A percentile compares a stretch with the other conserved stretches of the same genome.
phyloP scores from a whole-genome alignment of 1,140 invertebrate species.

The Drosophila auraria region DNA sequence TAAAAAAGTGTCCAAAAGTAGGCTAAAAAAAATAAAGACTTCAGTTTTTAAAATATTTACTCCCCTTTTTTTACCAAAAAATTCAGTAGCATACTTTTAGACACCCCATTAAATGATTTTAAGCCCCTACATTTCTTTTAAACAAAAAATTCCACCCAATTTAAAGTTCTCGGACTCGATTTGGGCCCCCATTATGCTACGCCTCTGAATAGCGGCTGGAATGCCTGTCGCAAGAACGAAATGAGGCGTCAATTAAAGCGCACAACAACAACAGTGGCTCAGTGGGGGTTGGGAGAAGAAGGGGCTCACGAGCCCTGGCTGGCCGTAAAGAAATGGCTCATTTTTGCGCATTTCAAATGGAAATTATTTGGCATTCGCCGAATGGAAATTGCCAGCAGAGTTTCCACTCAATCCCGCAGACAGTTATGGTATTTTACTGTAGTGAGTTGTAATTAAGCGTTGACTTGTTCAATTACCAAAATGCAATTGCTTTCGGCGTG shows the following conservation, averaged over 20 bases:
- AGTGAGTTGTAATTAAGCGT: constrained; percentile 76
- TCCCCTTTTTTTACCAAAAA: background rate
- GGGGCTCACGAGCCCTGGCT: background rate
- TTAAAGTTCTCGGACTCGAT: background rate
- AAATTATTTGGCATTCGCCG: constrained; percentile 54
- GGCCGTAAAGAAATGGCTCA: constrained; percentile 66
- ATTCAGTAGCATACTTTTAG: too few relatives aligned
- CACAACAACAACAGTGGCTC: constrained; percentile 34
- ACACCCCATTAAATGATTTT: background rate
- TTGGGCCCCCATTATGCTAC: background rate
- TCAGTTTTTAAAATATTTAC: background rate
- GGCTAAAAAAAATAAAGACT: background rate
- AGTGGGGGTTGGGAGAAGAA: background rate
- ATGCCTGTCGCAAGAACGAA: constrained; percentile 40
- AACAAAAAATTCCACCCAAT: background rate
- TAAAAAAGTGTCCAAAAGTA: background rate
- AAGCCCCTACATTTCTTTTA: background rate
- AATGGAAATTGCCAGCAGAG: constrained; percentile 20
- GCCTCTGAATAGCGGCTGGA: constrained; percentile 3
- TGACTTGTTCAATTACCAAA: constrained; percentile 83
- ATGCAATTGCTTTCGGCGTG: constrained; percentile 76
- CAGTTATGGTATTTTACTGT: constrained; percentile 72
- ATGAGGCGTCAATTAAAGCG: constrained; percentile 77
- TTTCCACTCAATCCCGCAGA: constrained; percentile 53
- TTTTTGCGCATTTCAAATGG: constrained; percentile 75